phyloP scores from a whole-genome alignment of 2,113 vertebrate genomes.

The Probosciger aterrimus region DNA sequence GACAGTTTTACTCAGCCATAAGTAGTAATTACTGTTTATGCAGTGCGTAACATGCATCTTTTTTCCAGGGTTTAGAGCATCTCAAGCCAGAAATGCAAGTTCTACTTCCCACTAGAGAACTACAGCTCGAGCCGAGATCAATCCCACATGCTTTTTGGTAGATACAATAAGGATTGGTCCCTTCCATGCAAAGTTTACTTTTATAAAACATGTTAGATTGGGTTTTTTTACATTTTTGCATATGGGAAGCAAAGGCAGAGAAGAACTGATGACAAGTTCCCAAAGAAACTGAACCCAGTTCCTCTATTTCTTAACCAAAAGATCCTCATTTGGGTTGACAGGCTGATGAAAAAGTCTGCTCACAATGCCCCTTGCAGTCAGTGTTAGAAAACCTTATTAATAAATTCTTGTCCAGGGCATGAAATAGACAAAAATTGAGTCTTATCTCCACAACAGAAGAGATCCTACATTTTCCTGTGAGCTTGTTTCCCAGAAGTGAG shows the following conservation, averaged over 20 bases:
- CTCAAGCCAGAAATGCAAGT: not conserved
- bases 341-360: not conserved
- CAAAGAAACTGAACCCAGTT: not conserved
- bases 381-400: not conserved
- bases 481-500: not conserved
- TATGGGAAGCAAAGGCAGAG: not conserved
- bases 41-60: accelerated
- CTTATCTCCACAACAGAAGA: not conserved
- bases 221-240: not conserved
- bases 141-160: not conserved
- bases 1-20: not conserved
- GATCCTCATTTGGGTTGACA: not conserved
- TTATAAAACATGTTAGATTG: not conserved
- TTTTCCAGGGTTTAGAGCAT: not conserved
- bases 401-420: not conserved
- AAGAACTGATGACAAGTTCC: not conserved
- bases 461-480: not conserved
- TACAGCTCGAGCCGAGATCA: accelerated
- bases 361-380: not conserved
- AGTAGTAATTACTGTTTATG: not conserved
- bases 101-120: not conserved
- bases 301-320: not conserved
- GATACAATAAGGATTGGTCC: not conserved
- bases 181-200: not conserved
- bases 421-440: not conserved